Evolutionary conservation across 2,113 vertebrate genomes (phyloP).

Genomic region (Myiozetetes cayanensis): DNA sequence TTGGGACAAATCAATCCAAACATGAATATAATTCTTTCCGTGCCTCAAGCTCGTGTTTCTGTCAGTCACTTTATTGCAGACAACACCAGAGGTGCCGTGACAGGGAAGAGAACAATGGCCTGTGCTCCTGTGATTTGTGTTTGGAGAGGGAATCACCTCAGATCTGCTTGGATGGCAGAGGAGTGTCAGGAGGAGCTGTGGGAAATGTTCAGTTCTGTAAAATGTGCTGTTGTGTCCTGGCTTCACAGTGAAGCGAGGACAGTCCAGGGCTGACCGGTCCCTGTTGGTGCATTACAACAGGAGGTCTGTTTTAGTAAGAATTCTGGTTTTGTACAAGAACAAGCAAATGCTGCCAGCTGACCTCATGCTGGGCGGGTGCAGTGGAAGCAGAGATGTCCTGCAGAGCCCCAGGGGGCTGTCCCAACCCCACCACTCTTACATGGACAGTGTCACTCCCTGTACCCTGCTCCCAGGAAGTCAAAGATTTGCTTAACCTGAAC

Average conservation of each 20-base stretch:
- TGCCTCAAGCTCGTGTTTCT: background rate
- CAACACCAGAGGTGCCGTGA: background rate
- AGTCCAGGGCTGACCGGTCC: background rate
- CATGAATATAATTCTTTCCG: background rate
- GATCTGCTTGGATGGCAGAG: background rate
- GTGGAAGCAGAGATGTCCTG: background rate
- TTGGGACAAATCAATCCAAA: background rate
- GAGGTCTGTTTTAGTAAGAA: background rate
- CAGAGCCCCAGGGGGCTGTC: background rate
- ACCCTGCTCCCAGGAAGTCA: background rate
- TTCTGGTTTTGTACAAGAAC: background rate
- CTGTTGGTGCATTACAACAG: background rate
- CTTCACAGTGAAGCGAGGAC: background rate
- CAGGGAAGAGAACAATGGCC: background rate
- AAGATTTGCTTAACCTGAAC: background rate
- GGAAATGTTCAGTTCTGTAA: background rate
- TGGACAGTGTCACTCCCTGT: background rate
- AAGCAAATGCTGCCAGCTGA: background rate
- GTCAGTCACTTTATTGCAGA: background rate
- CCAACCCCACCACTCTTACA: background rate
- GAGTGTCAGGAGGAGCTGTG: background rate
- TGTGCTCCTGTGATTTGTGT: background rate
- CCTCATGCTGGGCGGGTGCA: rapidly evolving
- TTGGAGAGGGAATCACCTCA: background rate
- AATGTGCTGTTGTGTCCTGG: background rate